Percentiles rank a stretch among this genome's conserved stretches.
Conservation (phyloP, 2,888 invertebrate species). For the Encarsia formosa region DNA sequence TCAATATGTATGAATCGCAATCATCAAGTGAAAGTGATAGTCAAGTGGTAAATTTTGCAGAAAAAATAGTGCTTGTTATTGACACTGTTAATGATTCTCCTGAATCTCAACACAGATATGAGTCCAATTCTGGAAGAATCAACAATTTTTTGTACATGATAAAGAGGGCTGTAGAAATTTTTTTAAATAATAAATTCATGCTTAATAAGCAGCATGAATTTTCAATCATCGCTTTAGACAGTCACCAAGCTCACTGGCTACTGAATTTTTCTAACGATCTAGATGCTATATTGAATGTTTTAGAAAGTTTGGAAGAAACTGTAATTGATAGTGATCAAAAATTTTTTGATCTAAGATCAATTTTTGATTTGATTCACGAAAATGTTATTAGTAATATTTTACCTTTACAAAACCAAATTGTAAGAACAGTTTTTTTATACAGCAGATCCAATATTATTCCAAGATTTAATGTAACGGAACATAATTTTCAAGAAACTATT, state of each 20-base stretch:
- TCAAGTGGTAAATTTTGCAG: slow-evolving; percentile 59
- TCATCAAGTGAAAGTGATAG: too few relatives aligned
- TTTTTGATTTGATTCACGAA: slow-evolving; percentile 57
- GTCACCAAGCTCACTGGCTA: slow-evolving; percentile 55
- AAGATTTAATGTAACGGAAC: slow-evolving; percentile 53
- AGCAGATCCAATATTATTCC: slow-evolving; percentile 66
- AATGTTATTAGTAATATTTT: slow-evolving; percentile 45
- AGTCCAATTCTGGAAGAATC: slow-evolving; percentile 54
- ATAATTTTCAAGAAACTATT: slow-evolving; percentile 52
- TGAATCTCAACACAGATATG: slow-evolving; percentile 55
- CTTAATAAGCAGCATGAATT: slow-evolving; percentile 63
- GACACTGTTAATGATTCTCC: slow-evolving; percentile 60
- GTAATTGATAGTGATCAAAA: slow-evolving; percentile 50
- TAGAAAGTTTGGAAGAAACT: slow-evolving; percentile 55
- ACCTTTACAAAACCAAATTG: slow-evolving; percentile 43
- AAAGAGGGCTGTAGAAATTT: slow-evolving; percentile 61
- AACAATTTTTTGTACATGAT: slow-evolving; percentile 61
- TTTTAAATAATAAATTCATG: slow-evolving; percentile 59
- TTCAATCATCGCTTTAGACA: slow-evolving; percentile 59
- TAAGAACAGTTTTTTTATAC: slow-evolving; percentile 64
- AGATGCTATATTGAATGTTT: slow-evolving; percentile 56
- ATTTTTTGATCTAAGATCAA: slow-evolving; percentile 56
- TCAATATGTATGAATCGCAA: too few relatives aligned
- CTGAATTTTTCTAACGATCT: slow-evolving; percentile 63
- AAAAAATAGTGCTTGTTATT: slow-evolving; percentile 62